Conservation (phyloP, 2,888 invertebrate genomes). For the Penaeus monodon region DNA sequence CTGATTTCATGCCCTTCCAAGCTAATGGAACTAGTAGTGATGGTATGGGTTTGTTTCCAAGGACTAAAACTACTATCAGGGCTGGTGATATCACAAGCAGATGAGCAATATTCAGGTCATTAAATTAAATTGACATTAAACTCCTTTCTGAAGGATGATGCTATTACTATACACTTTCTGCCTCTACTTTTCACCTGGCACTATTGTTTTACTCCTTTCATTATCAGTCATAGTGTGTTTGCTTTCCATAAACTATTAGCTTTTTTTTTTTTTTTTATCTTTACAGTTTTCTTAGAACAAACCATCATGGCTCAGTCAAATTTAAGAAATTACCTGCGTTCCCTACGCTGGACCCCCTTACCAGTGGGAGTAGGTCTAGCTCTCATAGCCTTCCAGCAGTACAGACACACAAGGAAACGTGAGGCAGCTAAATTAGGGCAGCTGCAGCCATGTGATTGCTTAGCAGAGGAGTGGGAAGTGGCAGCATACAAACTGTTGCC, state of each 20-base stretch:
- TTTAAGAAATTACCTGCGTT: conserved; percentile 65
- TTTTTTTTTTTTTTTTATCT: background rate
- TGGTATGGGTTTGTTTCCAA: too few species aligned
- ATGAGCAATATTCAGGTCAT: too few species aligned
- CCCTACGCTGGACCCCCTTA: conserved; percentile 67
- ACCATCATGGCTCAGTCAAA: conserved; percentile 56
- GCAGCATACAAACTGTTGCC: conserved; percentile 74
- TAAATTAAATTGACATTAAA: too few species aligned
- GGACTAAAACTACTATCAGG: too few species aligned
- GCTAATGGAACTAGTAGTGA: too few species aligned
- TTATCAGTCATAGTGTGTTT: too few species aligned
- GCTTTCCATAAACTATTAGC: conserved; percentile 9
- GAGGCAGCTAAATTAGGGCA: conserved; percentile 65
- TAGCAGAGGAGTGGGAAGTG: conserved; percentile 61
- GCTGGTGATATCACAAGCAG: too few species aligned
- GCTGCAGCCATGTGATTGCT: conserved; percentile 52
- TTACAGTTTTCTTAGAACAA: conserved; percentile 59
- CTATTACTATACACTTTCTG: too few species aligned
- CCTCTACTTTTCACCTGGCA: too few species aligned
- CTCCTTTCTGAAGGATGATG: too few species aligned
- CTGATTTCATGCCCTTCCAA: too few species aligned
- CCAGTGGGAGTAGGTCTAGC: conserved; percentile 67
- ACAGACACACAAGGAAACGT: conserved; percentile 66
- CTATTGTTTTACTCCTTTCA: too few species aligned
- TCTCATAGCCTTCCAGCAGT: conserved; percentile 67